Evolutionary conservation across 1,140 invertebrate genomes (phyloP), one percentile per base, ranked within the genome.

Genomic region (Hirudo medicinalis): DNA sequence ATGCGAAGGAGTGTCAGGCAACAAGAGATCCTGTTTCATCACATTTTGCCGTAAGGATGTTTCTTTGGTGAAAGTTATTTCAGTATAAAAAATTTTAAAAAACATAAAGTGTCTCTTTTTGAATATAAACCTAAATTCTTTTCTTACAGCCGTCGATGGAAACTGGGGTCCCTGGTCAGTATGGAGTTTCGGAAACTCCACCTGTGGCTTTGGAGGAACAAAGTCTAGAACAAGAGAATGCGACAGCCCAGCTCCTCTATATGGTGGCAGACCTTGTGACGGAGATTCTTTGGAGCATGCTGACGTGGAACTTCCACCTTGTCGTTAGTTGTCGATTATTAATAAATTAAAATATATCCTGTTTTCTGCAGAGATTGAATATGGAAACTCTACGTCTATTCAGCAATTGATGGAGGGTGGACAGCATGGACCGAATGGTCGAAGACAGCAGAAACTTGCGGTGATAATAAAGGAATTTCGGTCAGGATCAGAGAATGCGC

Each of bases 191-290:
- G 74, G 77, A 72, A 79, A 77, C 49, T 78, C 79, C 9, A 81
- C 84, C 19, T 89, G 91, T 0, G 84, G 86, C 54, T 86, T 91
- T 78, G 90, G 89, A 0, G 93, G 92, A 4, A 79, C 81, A 17
- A 70, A 75, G 53, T 86, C 72, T 11, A 80, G 86, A 29, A 82
- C 79, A 15, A 78, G 87, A 72, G 78, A 80, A 40, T 91, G 90
- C 76, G 86, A 89, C 73, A 86, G 86, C 77, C 87, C 88, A 0
- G 77, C 80, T 11, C 86, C 88, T 0, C 80, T 72, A 9, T 74
- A 87, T 66, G 86, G 87, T 11, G 87, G 88, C 0, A 76, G 83
- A 8, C 85, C 87, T 19, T 91, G 90, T 76, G 76, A 79, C 0
- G 91, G 91, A 0, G 25, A 54, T 15, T 32, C 53, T 8, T 66